A percentile compares a stretch with the other conserved stretches of the same genome.
Evolutionary conservation across 2,888 invertebrate species (phyloP).

Genomic region (Eupithecia dodoneata): DNA sequence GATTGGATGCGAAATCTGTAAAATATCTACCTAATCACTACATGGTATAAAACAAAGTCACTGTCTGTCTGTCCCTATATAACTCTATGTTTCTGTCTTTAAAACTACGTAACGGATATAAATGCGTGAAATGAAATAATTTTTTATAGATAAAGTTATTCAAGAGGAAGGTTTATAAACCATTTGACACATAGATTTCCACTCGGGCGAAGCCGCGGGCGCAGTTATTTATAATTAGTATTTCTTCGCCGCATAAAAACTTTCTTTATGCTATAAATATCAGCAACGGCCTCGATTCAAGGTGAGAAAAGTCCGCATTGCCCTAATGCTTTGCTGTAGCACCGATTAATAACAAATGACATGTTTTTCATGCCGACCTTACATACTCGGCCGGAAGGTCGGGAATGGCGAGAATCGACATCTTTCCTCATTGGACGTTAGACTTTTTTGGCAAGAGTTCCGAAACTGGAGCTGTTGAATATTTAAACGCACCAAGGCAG

Average conservation of each 20-base stretch:
- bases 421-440: neutral
- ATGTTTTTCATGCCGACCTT: constrained; percentile 4
- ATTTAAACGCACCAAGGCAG: constrained; percentile 4
- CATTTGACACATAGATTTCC: too few species aligned
- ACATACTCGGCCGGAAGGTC: neutral
- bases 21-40: neutral
- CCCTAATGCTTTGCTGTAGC: constrained; percentile 8
- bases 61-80: too few species aligned
- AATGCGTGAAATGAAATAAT: too few species aligned
- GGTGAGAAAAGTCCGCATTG: constrained; percentile 24
- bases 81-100: too few species aligned
- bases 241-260: neutral
- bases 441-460: neutral
- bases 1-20: neutral
- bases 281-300: constrained; percentile 16
- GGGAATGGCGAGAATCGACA: neutral
- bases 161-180: too few species aligned
- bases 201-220: too few species aligned
- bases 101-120: too few species aligned
- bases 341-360: constrained; percentile 17
- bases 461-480: constrained; percentile 11
- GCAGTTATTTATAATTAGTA: neutral
- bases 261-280: constrained; percentile 17
- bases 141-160: too few species aligned
- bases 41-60: too few species aligned